A percentile compares a stretch with the other conserved stretches of the same genome.
Conservation (phyloP, 1,140 invertebrate species). For the Agrypnia vestita region DNA sequence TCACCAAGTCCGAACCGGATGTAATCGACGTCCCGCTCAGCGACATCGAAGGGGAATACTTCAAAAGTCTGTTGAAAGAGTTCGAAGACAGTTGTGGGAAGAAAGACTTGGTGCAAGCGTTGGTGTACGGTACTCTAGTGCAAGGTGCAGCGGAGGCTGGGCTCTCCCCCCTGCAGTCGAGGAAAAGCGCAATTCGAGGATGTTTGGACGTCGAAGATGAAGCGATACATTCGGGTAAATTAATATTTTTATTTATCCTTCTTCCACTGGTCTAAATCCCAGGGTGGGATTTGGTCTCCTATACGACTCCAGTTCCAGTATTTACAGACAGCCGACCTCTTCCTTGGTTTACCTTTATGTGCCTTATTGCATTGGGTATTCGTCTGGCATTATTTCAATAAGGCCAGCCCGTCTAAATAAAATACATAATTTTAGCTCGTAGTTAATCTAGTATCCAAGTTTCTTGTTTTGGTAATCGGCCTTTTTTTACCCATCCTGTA, state of each 20-base stretch:
- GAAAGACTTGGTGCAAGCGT: constrained; percentile 63
- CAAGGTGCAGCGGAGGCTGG: constrained; percentile 43
- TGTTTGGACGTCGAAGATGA: constrained; percentile 75
- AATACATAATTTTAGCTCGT: too few relatives aligned
- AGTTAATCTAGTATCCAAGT: too few relatives aligned
- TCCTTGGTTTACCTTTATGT: too few relatives aligned
- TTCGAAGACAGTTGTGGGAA: constrained; percentile 67
- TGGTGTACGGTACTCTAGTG: constrained; percentile 54
- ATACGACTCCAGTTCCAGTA: too few relatives aligned
- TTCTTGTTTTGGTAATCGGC: too few relatives aligned
- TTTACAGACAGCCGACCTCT: too few relatives aligned
- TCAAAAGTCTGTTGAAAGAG: constrained; percentile 63
- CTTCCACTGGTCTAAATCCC: too few relatives aligned
- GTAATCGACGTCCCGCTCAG: constrained; percentile 63
- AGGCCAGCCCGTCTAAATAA: too few relatives aligned
- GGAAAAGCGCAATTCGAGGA: constrained; percentile 71
- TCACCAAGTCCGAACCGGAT: constrained; percentile 61
- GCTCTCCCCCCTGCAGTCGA: constrained; percentile 66
- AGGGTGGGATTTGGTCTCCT: too few relatives aligned
- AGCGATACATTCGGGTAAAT: constrained; percentile 78
- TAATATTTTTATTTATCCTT: constrained; percentile 16
- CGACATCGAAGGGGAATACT: constrained; percentile 67
- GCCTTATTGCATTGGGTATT: too few relatives aligned
- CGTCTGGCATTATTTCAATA: too few relatives aligned
- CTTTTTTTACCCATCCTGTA: too few relatives aligned